phyloP scores from a whole-genome alignment of 2,888 invertebrate genomes.

The Lycaena phlaeas region DNA sequence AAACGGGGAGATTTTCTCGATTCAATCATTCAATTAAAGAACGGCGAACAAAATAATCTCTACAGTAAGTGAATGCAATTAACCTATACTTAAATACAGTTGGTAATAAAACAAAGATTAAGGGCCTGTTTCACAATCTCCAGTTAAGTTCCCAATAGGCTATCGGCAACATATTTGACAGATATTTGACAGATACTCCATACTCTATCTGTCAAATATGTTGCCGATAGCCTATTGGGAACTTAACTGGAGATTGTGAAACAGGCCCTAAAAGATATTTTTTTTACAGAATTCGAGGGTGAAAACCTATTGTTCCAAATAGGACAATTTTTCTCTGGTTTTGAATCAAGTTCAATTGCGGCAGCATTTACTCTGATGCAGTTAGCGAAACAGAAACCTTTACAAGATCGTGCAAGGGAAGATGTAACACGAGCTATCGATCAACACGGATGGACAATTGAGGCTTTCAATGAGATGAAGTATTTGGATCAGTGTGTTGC shows the following conservation, averaged over 20 bases:
- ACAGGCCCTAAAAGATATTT: neutral
- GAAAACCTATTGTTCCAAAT: conserved; percentile 25
- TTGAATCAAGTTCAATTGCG: conserved; percentile 25
- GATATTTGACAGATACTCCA: too few species aligned
- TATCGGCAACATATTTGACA: too few species aligned
- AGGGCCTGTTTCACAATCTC: too few species aligned
- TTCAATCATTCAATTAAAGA: conserved; percentile 23
- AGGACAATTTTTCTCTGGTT: conserved; percentile 26
- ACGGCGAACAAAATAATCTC: conserved; percentile 21
- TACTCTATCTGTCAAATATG: too few species aligned
- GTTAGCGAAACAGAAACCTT: conserved; percentile 20
- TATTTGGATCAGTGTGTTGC: conserved; percentile 25
- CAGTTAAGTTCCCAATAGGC: too few species aligned
- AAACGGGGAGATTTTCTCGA: conserved; percentile 25
- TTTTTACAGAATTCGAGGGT: conserved; percentile 23
- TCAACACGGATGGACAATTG: conserved; percentile 23
- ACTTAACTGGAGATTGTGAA: too few species aligned
- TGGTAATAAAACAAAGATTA: neutral
- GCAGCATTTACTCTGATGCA: conserved; percentile 25
- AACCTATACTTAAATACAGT: neutral
- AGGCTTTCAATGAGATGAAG: conserved; percentile 25
- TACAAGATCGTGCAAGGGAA: conserved; percentile 19
- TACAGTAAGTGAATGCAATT: conserved; percentile 26
- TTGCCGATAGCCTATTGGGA: too few species aligned
- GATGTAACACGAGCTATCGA: conserved; percentile 20